phyloP scores from a whole-genome alignment of 35 echinoderm and acorn worm genomes.

The Lytechinus pictus region DNA sequence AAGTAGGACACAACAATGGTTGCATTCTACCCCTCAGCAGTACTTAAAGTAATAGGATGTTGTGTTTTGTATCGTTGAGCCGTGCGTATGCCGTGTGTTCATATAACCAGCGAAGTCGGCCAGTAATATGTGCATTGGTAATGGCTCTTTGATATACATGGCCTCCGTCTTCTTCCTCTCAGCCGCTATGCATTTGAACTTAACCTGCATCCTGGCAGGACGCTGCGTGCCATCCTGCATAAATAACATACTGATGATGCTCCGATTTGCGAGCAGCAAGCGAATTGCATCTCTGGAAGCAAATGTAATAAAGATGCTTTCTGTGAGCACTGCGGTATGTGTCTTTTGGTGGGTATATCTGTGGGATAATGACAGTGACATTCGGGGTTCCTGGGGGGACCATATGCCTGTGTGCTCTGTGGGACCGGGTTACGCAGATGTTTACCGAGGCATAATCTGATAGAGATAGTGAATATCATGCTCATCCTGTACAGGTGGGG shows the following conservation, averaged over 20 bases:
- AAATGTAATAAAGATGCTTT: constrained; percentile 5
- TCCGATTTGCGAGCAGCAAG: neutral
- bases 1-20: too few species aligned
- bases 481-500: neutral
- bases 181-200: neutral
- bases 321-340: neutral
- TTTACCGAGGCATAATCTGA: neutral
- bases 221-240: neutral
- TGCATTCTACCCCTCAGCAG: too few species aligned
- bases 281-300: neutral
- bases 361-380: neutral
- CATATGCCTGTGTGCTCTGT: neutral
- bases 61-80: neutral
- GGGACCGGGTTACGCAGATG: neutral
- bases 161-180: neutral
- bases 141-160: neutral
- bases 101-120: neutral
- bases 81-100: neutral
- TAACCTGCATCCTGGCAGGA: neutral
- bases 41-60: neutral
- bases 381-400: neutral
- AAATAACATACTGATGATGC: constrained; percentile 13
- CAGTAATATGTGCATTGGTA: neutral
- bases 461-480: neutral
- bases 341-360: neutral